Evolutionary conservation across 2,797 vertebrate species (phyloP).

Genomic region (Pagetopsis macropterus): DNA sequence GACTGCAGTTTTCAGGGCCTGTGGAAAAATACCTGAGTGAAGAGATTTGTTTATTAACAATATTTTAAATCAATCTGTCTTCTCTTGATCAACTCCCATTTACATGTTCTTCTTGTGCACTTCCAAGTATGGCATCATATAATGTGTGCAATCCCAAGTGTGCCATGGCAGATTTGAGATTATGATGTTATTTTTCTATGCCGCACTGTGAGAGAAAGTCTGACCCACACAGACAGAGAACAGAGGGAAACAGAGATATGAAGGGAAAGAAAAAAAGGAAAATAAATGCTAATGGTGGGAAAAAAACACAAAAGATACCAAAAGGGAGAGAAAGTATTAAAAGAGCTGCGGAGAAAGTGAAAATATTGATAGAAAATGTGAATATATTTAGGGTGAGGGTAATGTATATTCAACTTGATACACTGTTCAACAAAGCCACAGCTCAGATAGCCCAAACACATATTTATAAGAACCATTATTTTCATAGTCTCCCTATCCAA

Average conservation of each 20-base stretch:
- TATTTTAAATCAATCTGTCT: neutral
- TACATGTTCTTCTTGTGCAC: neutral
- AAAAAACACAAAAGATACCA: conserved; percentile 11
- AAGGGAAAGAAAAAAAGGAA: neutral
- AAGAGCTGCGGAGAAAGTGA: conserved; percentile 16
- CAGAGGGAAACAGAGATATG: neutral
- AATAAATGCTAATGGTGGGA: neutral
- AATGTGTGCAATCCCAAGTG: conserved; percentile 14
- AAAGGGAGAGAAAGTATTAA: conserved; percentile 12
- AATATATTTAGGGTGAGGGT: conserved; percentile 18
- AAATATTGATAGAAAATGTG: conserved; percentile 33
- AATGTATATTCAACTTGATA: conserved; percentile 37
- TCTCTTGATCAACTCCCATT: neutral
- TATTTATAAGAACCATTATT: conserved; percentile 71
- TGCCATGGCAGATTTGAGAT: conserved; percentile 13
- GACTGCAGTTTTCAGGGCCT: too few relatives aligned
- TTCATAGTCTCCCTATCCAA: conserved; percentile 42
- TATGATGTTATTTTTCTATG: conserved; percentile 31
- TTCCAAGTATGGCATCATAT: conserved; percentile 14
- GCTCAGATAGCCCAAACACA: conserved; percentile 57
- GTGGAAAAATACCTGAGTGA: too few relatives aligned
- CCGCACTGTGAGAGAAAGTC: conserved; percentile 16
- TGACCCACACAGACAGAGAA: conserved; percentile 17
- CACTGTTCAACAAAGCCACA: conserved; percentile 28
- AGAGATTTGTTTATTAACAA: too few relatives aligned